phyloP scores from a whole-genome alignment of 2,113 vertebrate genomes.

The Seriola quinqueradiata region DNA sequence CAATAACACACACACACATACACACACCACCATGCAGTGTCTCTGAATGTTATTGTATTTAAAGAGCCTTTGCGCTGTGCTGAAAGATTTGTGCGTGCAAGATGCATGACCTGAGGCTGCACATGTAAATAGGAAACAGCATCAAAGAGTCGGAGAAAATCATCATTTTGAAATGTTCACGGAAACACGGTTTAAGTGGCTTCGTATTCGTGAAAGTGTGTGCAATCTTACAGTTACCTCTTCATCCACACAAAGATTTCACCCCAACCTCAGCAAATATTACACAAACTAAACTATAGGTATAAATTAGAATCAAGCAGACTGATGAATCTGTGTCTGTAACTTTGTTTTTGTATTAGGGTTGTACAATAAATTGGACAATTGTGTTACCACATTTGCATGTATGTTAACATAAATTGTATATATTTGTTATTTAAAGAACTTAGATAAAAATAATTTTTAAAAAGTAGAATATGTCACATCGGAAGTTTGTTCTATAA shows the following conservation, averaged over 20 bases:
- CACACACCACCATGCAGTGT: slow-evolving; percentile 10
- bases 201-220: not conserved
- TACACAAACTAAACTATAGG: not conserved
- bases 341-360: not conserved
- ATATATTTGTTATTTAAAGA: too few relatives aligned
- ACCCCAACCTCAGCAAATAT: not conserved
- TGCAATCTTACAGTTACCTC: not conserved
- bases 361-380: not conserved
- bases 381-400: not conserved
- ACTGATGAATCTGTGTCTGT: not conserved
- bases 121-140: not conserved
- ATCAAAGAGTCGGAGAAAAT: not conserved
- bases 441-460: too few relatives aligned
- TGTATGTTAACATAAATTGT: not conserved
- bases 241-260: not conserved
- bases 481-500: too few relatives aligned
- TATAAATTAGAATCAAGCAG: not conserved
- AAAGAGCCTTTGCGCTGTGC: not conserved
- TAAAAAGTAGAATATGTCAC: too few relatives aligned
- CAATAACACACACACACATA: slow-evolving; percentile 17
- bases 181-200: not conserved
- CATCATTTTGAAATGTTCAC: slow-evolving; percentile 3
- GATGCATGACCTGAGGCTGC: not conserved
- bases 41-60: slow-evolving; percentile 19
- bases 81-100: not conserved